A percentile compares a stretch with the other conserved stretches of the same genome.
phyloP scores from a whole-genome alignment of 1,140 invertebrate species.

The Caenorhabditis tropicalis region DNA sequence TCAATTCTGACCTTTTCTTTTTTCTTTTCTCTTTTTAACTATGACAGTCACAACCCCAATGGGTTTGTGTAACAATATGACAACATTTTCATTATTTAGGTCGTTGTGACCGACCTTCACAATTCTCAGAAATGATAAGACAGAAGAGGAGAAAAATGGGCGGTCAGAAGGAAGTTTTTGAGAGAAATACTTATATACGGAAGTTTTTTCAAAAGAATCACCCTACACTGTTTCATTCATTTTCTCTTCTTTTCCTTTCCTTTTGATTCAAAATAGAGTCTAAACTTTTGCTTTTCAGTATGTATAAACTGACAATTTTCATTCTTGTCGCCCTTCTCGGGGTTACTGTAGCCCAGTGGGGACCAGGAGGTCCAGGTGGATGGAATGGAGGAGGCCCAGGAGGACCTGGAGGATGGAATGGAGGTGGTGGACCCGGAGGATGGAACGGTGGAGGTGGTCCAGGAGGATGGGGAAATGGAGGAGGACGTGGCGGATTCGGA shows the following conservation, averaged over 20 bases:
- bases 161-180: too few species aligned
- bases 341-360: background rate
- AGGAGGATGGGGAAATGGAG: background rate
- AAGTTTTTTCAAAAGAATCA: too few species aligned
- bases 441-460: background rate
- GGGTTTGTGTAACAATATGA: too few species aligned
- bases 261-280: background rate
- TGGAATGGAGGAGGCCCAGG: too few species aligned
- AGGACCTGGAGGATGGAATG: background rate
- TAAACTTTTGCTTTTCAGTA: background rate
- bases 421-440: background rate
- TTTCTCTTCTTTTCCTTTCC: background rate
- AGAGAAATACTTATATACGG: too few species aligned
- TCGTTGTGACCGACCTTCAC: too few species aligned
- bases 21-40: too few species aligned
- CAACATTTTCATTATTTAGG: too few species aligned
- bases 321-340: background rate
- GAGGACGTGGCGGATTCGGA: background rate
- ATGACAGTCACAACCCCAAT: too few species aligned
- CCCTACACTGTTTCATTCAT: background rate
- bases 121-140: too few species aligned
- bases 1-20: too few species aligned
- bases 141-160: too few species aligned
- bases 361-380: background rate
- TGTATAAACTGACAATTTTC: background rate